Conservation (phyloP, 2,113 vertebrate genomes). For the Petrocephalus zakoni region DNA sequence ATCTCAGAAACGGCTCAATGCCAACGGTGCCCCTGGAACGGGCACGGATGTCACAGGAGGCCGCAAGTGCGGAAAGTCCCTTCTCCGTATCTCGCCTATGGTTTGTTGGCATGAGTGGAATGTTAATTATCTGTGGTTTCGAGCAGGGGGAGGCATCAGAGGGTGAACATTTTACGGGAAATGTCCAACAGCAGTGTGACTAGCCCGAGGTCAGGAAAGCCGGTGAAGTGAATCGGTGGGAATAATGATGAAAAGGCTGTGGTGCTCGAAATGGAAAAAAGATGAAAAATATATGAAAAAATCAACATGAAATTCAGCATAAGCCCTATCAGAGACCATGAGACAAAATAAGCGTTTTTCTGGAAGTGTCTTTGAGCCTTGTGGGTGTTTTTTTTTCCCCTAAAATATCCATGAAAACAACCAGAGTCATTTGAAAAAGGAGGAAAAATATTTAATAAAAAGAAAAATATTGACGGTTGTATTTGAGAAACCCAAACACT, state of each 20-base stretch:
- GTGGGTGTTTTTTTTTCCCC: neutral
- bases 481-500: neutral
- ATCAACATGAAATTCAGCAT: neutral
- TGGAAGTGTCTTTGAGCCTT: neutral
- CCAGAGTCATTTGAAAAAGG: neutral
- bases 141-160: neutral
- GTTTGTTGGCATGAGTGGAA: slow-evolving; percentile 60
- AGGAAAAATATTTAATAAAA: neutral
- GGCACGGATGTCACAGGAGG: neutral
- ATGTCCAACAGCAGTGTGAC: neutral
- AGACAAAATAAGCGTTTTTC: neutral
- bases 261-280: neutral
- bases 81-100: slow-evolving; percentile 29
- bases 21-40: neutral
- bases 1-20: neutral
- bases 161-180: neutral
- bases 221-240: neutral
- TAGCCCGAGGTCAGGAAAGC: neutral
- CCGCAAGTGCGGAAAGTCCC: neutral
- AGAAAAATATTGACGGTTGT: neutral
- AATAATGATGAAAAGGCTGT: neutral
- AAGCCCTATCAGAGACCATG: neutral
- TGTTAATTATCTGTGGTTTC: slow-evolving; percentile 52
- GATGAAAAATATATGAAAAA: neutral
- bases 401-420: neutral